Evolutionary conservation across 2,113 vertebrate genomes (phyloP), one percentile per base, ranked within the genome.

Genomic region (Spilogale gracilis): DNA sequence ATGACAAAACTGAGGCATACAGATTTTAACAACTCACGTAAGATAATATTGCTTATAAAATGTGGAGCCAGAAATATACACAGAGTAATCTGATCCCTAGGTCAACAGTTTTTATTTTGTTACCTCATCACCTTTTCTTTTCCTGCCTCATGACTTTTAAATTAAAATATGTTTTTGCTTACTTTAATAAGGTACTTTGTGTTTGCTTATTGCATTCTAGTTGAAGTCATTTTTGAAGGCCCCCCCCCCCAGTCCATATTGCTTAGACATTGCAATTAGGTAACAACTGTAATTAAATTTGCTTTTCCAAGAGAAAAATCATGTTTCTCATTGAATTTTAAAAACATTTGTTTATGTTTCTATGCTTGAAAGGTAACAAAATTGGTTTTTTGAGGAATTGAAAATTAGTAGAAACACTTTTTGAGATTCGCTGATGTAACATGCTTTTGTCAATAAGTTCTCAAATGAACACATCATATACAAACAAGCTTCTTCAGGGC

Each of bases 381-480:
- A 98, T 96, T 94, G 50, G 93, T 96, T 91, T 97, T 94, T 96
- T 91, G 97, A 96, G 83, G 92, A 98, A 98, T 98, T 97, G 32
- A 94, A 98, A 98, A 98, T 98, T 98, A 96, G 63, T 97, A 95
- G 67, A 93, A 78, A 85, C 81, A 79, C 17, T 98, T 98, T 98
- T 96, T 98, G 74, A 54, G 91, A 78, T 96, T 95, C 89, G 95
- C 97, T 98, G 96, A 97, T 97, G 92, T 97, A 83, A 78, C 95
- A 92, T 98, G 92, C 79, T 96, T 97, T 98, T 98, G 98, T 98
- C 98, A 99, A 61, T 98, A 98, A 50, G 0, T 98, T 98, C 98
- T 98, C 97, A 98, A 97, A 98, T 99, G 97, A 99, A 98, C 98
- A 98, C 97, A 98, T 99, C 98, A 98, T 96, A 98, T 95, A 98